These are phyloP conservation scores for Sinopyrophorus schimmeli DNA, from an alignment of 2,888 invertebrate genomes.

Conservation along the genomic window DNA sequence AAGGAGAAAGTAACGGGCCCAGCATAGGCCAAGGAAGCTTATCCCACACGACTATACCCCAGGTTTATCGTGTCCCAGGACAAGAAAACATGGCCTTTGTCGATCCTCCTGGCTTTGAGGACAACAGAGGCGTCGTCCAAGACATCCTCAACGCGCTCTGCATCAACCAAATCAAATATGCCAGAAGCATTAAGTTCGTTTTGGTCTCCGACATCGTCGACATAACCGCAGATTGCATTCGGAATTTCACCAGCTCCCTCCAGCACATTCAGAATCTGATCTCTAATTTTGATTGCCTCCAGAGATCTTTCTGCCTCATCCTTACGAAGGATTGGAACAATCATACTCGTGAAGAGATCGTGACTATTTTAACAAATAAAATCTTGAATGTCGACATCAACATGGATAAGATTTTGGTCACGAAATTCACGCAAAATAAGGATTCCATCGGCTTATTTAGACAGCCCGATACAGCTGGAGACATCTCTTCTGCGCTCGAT, in stretches of 20 bases:
- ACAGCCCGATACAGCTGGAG: constrained; percentile 8
- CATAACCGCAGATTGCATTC: constrained; percentile 7
- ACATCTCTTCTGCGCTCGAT: background rate
- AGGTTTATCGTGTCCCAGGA: background rate
- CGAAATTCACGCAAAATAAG: constrained; percentile 3
- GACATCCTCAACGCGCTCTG: constrained; percentile 16
- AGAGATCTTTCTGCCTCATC: constrained; percentile 7
- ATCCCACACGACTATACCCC: constrained; percentile 4
- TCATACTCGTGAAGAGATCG: constrained; percentile 7
- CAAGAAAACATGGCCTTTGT: background rate
- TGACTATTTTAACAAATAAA: constrained; percentile 1
- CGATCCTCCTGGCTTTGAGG: constrained; percentile 21
- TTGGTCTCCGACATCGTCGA: constrained; percentile 18
- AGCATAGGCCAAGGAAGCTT: constrained; percentile 13
- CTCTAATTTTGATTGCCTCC: constrained; percentile 7
- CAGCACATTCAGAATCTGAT: constrained; percentile 6
- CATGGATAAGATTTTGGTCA: background rate
- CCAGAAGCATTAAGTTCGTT: constrained; percentile 14
- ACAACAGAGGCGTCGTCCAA: constrained; percentile 18
- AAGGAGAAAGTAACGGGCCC: background rate
- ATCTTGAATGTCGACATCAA: constrained; percentile 9
- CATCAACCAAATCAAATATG: constrained; percentile 13
- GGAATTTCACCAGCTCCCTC: constrained; percentile 8
- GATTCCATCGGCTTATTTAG: constrained; percentile 12
- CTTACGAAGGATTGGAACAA: constrained; percentile 13